phyloP scores from a whole-genome alignment of 2,888 invertebrate species.

The Lasioglossum villosulum region DNA sequence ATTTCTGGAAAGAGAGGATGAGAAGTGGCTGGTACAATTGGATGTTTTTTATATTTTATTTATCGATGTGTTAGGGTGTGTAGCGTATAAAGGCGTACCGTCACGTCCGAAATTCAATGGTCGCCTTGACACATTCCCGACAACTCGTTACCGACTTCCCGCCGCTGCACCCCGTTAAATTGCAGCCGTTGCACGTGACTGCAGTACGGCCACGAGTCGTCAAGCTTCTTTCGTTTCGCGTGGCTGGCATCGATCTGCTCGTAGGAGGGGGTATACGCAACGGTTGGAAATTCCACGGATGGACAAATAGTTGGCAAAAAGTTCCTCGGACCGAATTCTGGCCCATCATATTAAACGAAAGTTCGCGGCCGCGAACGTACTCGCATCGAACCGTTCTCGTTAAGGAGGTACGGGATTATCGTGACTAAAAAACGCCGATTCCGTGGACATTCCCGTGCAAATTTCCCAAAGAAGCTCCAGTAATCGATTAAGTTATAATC shows the following conservation, averaged over 20 bases:
- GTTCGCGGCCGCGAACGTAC: background rate
- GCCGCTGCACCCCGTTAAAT: background rate
- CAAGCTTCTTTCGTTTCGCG: background rate
- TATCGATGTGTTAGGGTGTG: too few relatives aligned
- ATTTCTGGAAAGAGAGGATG: too few relatives aligned
- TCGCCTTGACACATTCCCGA: background rate
- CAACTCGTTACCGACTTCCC: constrained; percentile 4
- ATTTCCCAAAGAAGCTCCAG: too few relatives aligned
- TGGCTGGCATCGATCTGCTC: background rate
- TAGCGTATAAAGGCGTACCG: background rate
- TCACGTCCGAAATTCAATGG: background rate
- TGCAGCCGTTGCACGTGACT: constrained; percentile 4
- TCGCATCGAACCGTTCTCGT: background rate
- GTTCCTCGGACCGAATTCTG: background rate
- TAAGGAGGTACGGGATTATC: background rate
- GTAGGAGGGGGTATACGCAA: background rate
- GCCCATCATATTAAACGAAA: constrained; percentile 17
- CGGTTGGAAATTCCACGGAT: background rate
- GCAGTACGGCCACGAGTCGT: background rate
- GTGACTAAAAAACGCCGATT: background rate
- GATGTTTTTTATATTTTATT: too few relatives aligned
- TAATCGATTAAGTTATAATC: too few relatives aligned
- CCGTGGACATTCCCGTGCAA: too few relatives aligned
- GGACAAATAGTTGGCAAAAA: background rate
- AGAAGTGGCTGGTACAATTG: too few relatives aligned